These are phyloP conservation scores for Lepidurus packardi DNA, from an alignment of 1,140 invertebrate species.

Conservation along the genomic window DNA sequence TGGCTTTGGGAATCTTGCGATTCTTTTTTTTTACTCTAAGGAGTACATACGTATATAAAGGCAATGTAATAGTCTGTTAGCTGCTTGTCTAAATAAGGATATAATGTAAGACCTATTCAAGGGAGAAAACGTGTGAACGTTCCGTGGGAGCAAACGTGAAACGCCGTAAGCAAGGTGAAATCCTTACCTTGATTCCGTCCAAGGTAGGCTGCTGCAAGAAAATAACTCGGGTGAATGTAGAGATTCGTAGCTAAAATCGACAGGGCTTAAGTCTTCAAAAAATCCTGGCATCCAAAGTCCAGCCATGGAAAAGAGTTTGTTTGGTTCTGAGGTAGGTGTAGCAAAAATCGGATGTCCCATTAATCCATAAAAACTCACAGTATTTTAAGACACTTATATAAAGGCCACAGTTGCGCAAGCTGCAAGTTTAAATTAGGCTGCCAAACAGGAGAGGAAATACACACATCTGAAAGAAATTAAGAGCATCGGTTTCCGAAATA, in stretches of 20 bases:
- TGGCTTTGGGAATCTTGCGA: not conserved
- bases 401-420: not conserved
- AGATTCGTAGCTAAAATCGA: not conserved
- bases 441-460: too few species aligned
- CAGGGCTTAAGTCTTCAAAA: not conserved
- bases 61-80: not conserved
- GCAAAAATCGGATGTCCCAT: not conserved
- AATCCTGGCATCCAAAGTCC: constrained; percentile 9
- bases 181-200: not conserved
- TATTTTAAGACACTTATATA: not conserved
- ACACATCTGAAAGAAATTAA: too few species aligned
- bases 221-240: not conserved
- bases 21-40: not conserved
- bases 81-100: not conserved
- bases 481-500: too few species aligned
- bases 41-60: not conserved
- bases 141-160: not conserved
- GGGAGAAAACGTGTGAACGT: not conserved
- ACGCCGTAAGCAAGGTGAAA: not conserved
- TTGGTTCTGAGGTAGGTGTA: not conserved
- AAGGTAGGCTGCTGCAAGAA: not conserved
- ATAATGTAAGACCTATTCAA: not conserved
- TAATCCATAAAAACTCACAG: not conserved
- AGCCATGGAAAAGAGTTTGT: not conserved
- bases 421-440: too few species aligned